phyloP scores from a whole-genome alignment of 2,888 invertebrate species.

The Anodontia alba region DNA sequence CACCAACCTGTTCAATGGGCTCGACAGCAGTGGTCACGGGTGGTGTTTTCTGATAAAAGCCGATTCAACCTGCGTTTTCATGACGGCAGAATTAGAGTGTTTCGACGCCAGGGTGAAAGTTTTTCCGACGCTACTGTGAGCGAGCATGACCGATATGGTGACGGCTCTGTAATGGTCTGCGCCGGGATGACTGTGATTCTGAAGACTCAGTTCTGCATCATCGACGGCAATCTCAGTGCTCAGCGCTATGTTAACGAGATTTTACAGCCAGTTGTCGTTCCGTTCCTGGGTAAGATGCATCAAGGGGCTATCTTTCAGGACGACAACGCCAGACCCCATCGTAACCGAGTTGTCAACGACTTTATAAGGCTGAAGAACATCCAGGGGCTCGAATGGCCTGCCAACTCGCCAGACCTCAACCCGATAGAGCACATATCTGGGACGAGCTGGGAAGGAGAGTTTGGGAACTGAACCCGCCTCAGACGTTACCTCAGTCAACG shows the following conservation, averaged over 20 bases:
- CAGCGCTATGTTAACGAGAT: conserved; percentile 1
- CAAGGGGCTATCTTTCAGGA: not conserved
- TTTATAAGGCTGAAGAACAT: conserved; percentile 17
- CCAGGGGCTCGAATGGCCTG: not conserved
- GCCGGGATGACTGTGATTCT: not conserved
- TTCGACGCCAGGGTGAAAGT: not conserved
- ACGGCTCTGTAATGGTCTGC: conserved; percentile 3
- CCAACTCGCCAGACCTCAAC: conserved; percentile 9
- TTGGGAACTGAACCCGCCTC: not conserved
- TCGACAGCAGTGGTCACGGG: not conserved
- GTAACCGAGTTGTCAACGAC: conserved; percentile 19
- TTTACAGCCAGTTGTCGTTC: not conserved
- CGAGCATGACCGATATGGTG: not conserved
- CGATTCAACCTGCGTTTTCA: not conserved
- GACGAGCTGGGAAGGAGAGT: not conserved
- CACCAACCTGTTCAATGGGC: not conserved
- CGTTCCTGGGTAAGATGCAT: conserved; percentile 11
- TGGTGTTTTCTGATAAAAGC: conserved; percentile 12
- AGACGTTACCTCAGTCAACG: not conserved
- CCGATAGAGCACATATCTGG: not conserved
- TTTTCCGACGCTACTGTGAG: not conserved
- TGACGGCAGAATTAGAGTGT: not conserved
- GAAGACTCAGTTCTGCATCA: conserved; percentile 24
- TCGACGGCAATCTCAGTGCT: conserved; percentile 8
- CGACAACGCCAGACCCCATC: conserved; percentile 24